Evolutionary conservation across 2,888 invertebrate genomes (phyloP), one percentile per base, ranked within the genome.

Genomic region (Amblyjoppa fuscipennis): DNA sequence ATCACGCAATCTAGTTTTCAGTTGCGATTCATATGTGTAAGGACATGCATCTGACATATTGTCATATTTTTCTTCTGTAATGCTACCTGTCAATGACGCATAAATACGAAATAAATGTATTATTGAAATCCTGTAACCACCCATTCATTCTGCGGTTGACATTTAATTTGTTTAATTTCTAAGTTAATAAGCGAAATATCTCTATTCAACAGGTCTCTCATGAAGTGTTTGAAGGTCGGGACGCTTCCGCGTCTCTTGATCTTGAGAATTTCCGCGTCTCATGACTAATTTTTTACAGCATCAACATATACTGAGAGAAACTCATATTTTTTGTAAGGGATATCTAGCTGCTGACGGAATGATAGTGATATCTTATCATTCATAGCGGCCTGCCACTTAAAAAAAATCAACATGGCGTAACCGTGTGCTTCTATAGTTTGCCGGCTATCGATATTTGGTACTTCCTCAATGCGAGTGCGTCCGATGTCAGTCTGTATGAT

Each of bases 361-460:
- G 56, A 56, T 56, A 56, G 7, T 20, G 20, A 25, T 9, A 56
- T 56, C 56, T 56, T 56, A 56, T 56, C 56, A 56, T 20, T 7
- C 0, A 7, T 25, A 9, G 2, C 9, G 56, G 5, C 56, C 25
- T 56, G 9, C 25, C 9, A 20, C 31, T 61, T 13, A 13, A 28
- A 31, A 31, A 31, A 13, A 59, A 41, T 41, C 9, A 41, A 41
- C 41, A 41, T 5, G 3, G 11, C 41, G 7, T 41, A 31, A 31
- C 5, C 28, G 76, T 94, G 84, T 91, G 93, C 69, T 73, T 91
- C 51, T 95, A 93, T 86, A 89, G 92, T 5, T 93, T 94, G 49
- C 95, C 95, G 16, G 94, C 93, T 0, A 85, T 94, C 51, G 95
- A 95, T 90, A 88, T 95, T 16, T 94, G 91, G 70, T 94, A 95